Conservation (phyloP, 1,140 invertebrate genomes). For the Steinernema feltiae region DNA sequence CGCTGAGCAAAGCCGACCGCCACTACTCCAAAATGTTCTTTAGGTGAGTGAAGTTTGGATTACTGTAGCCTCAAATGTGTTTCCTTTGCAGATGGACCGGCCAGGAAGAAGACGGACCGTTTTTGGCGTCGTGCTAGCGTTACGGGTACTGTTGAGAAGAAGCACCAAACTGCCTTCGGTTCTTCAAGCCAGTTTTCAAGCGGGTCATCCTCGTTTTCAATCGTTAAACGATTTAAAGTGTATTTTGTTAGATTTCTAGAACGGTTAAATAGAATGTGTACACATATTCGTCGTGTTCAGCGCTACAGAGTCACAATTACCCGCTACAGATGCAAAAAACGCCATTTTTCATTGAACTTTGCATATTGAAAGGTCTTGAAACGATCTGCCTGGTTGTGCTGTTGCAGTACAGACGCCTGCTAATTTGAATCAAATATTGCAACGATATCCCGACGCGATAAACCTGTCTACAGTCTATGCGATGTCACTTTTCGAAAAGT, state of each 20-base stretch:
- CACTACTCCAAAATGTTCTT: neutral
- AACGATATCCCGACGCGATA: too few species aligned
- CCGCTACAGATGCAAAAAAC: too few species aligned
- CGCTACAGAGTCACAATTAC: too few species aligned
- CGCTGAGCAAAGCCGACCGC: neutral
- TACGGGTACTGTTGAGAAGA: neutral
- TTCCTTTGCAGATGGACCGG: neutral
- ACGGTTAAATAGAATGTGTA: too few species aligned
- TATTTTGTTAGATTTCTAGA: constrained; percentile 1
- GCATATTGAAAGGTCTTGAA: too few species aligned
- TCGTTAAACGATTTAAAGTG: neutral
- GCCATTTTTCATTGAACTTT: too few species aligned
- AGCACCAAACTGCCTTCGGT: constrained; percentile 2
- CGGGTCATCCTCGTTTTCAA: neutral
- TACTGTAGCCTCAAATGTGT: neutral
- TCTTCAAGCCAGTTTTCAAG: neutral
- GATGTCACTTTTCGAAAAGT: neutral
- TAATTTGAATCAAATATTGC: too few species aligned
- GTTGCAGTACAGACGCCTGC: too few species aligned
- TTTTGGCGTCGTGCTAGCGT: neutral
- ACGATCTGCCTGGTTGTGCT: too few species aligned
- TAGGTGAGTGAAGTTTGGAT: neutral
- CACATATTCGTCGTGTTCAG: too few species aligned
- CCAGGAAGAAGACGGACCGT: neutral
- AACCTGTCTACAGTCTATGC: too few species aligned